Evolutionary conservation across 2,113 vertebrate species (phyloP).

Genomic region (Scortum barcoo): DNA sequence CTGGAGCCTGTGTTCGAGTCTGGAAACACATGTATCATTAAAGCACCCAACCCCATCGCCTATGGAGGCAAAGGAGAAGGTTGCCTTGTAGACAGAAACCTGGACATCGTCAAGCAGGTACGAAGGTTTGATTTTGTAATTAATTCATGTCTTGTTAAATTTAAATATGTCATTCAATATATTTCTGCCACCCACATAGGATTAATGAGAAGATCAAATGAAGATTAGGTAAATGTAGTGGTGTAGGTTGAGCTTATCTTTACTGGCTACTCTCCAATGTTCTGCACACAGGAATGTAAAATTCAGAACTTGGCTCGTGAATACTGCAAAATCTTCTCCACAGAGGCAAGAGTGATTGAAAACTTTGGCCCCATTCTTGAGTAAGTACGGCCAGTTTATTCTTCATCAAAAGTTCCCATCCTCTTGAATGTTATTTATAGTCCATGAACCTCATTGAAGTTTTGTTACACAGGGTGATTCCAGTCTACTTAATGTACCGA

Average conservation of each 20-base stretch:
- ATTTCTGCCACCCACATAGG: conserved; percentile 31
- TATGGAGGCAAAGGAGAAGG: conserved; percentile 92
- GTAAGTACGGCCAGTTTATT: conserved; percentile 84
- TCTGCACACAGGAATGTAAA: conserved; percentile 89
- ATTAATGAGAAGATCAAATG: conserved; percentile 42
- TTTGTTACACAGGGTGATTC: conserved; percentile 88
- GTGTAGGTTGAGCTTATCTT: conserved; percentile 35
- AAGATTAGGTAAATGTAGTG: conserved; percentile 13
- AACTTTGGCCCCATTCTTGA: conserved; percentile 91
- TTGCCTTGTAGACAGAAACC: conserved; percentile 91
- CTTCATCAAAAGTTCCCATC: not conserved
- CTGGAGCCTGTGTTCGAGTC: conserved; percentile 96
- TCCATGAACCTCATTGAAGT: not conserved
- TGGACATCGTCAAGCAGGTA: conserved; percentile 93
- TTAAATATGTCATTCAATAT: not conserved
- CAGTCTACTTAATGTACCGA: conserved; percentile 93
- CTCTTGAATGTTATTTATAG: not conserved
- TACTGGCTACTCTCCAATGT: conserved; percentile 47
- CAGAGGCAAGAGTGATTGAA: conserved; percentile 88
- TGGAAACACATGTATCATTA: conserved; percentile 91
- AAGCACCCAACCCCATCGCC: conserved; percentile 89
- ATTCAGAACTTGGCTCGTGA: conserved; percentile 95
- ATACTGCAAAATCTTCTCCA: conserved; percentile 97
- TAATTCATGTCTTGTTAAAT: not conserved
- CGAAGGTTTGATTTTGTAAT: conserved; percentile 13